Percentiles rank a stretch among this genome's conserved stretches.
These are phyloP conservation scores for Drosophila asahinai DNA, from an alignment of 1,140 invertebrate species.

Conservation along the genomic window DNA sequence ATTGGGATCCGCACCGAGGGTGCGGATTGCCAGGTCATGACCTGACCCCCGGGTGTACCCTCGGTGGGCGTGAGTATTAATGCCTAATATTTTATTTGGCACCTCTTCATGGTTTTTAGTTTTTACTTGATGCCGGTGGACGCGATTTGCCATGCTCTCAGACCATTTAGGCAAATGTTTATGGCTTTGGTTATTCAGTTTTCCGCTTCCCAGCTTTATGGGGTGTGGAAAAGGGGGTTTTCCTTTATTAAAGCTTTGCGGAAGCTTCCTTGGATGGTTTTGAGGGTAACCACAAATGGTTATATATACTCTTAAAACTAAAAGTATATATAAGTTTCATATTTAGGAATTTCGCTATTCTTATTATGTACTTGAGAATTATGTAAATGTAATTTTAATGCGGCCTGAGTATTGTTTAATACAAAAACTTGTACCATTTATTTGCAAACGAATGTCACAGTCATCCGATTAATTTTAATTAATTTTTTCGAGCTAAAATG, in stretches of 20 bases:
- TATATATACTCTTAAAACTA: no score
- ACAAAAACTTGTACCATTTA: not conserved
- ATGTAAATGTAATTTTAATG: not conserved
- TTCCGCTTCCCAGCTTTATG: slow-evolving; percentile 28
- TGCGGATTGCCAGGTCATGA: slow-evolving; percentile 35
- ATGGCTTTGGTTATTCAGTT: slow-evolving; percentile 31
- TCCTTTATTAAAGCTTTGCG: slow-evolving; percentile 24
- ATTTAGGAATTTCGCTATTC: no score
- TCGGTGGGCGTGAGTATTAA: slow-evolving; percentile 65
- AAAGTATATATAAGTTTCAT: no score
- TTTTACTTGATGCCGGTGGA: slow-evolving; percentile 41
- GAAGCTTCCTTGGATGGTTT: not conserved
- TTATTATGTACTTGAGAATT: no score
- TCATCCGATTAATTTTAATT: slow-evolving; percentile 27
- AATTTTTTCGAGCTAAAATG: slow-evolving; percentile 2
- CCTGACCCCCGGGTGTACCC: slow-evolving; percentile 7
- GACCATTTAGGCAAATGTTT: slow-evolving; percentile 51
- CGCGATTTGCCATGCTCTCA: slow-evolving; percentile 22
- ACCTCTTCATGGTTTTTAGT: slow-evolving; percentile 61
- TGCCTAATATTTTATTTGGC: slow-evolving; percentile 64
- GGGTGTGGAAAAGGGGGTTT: slow-evolving; percentile 33
- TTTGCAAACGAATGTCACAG: not conserved
- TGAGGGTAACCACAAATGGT: not conserved
- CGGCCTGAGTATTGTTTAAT: not conserved
- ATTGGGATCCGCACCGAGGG: slow-evolving; percentile 5